phyloP scores from a whole-genome alignment of 2,888 invertebrate species.

The Meta bourneti region DNA sequence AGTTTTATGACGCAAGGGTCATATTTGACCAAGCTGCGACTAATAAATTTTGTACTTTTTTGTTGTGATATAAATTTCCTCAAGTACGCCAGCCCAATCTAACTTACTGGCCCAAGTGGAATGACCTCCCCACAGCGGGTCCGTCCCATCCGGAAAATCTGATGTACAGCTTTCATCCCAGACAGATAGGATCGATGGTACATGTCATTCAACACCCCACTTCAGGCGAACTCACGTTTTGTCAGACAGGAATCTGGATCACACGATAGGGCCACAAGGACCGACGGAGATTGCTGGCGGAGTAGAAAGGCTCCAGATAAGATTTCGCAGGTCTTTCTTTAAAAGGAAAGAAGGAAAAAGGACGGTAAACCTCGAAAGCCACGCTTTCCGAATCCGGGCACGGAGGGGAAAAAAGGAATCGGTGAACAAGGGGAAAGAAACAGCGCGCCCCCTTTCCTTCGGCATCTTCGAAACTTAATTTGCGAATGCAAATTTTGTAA shows the following conservation, averaged over 20 bases:
- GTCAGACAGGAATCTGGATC: constrained; percentile 34
- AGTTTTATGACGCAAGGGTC: too few species aligned
- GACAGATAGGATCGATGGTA: not conserved
- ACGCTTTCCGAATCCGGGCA: not conserved
- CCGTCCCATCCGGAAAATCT: too few species aligned
- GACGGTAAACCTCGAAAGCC: not conserved
- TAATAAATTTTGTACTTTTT: too few species aligned
- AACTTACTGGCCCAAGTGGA: too few species aligned
- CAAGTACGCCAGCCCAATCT: too few species aligned
- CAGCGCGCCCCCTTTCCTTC: not conserved
- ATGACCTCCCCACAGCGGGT: too few species aligned
- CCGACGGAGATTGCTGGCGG: not conserved
- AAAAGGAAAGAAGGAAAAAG: too few species aligned
- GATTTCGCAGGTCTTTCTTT: not conserved
- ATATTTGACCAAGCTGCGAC: too few species aligned
- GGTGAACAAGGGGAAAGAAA: not conserved
- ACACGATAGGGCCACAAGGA: not conserved
- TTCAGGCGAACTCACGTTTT: constrained; percentile 25
- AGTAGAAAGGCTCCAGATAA: not conserved
- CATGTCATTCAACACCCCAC: constrained; percentile 12
- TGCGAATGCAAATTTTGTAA: not conserved
- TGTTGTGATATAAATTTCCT: too few species aligned
- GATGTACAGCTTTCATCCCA: not conserved
- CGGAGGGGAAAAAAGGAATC: not conserved
- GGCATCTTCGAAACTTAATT: not conserved